Evolutionary conservation across 2,888 invertebrate species (phyloP), one percentile per base, ranked within the genome.

Genomic region (Hylaea fasciaria): DNA sequence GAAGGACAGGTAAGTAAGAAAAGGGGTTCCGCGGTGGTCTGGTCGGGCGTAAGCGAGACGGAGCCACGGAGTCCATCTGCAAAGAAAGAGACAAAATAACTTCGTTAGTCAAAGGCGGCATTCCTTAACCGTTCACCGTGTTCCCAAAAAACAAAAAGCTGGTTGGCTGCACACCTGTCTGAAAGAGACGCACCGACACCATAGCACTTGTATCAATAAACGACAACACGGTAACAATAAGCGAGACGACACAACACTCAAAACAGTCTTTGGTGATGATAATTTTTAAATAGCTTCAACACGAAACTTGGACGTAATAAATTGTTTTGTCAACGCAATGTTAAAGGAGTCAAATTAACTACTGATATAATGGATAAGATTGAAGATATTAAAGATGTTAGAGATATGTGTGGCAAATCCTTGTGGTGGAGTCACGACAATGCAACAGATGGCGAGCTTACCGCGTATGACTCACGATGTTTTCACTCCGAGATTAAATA

Each of bases 21-120:
- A 69, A 72, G 53, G 44, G 56, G 74, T 74, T 65, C 74, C 65
- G 54, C 52, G 72, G 59, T 66, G 67, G 65, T 66, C 69, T 62
- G 68, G 70, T 57, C 62, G 70, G 63, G 73, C 60, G 67, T 49
- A 77, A 83, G 80, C 72, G 80, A 80, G 82, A 82, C 73, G 70
- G 77, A 77, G 62, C 49, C 29, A 72, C 70, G 65, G 76, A 73
- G 73, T 73, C 80, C 78, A 91, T 87, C 91, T 92, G 91, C 62
- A 92, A 91, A 88, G 86, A 91, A 72, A 91, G 89, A 91, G 88
- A 91, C 82, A 87, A 78, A 83, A 85, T 77, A 80, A 72, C 62
- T 72, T 77, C 78, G 85, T 89, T 87, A 89, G 80, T 87, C 64
- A 76, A 78, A 71, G 69, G 69, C 47, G 69, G 71, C 78, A 80